Evolutionary conservation across 2,888 invertebrate genomes (phyloP).

Genomic region (Synergus japonicus): DNA sequence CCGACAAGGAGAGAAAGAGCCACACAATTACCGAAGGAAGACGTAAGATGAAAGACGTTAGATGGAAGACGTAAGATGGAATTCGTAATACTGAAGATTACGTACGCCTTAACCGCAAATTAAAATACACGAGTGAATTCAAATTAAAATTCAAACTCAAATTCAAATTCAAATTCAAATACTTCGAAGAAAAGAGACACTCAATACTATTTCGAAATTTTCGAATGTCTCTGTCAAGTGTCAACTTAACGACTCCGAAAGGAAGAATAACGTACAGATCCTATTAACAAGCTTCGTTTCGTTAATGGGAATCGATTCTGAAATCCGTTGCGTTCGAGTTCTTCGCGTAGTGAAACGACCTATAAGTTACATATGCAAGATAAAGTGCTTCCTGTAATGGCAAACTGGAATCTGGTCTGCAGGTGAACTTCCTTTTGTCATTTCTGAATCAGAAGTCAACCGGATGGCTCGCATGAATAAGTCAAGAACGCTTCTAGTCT

Average conservation of each 20-base stretch:
- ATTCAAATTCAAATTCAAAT: too few species aligned
- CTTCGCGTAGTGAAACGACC: neutral
- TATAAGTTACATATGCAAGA: slow-evolving; percentile 15
- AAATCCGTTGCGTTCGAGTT: neutral
- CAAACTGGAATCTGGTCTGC: slow-evolving; percentile 13
- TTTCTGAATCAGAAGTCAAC: slow-evolving; percentile 46
- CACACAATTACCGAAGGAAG: slow-evolving; percentile 22
- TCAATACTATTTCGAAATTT: neutral
- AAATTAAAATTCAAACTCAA: neutral
- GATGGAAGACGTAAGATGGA: neutral
- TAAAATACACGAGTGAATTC: neutral
- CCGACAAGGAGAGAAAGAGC: slow-evolving; percentile 48
- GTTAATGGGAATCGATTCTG: neutral
- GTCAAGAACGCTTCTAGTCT: slow-evolving; percentile 53
- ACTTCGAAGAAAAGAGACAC: too few species aligned
- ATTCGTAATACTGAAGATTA: slow-evolving; percentile 53
- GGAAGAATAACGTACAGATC: too few species aligned
- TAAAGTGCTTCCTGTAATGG: neutral
- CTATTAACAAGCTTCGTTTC: neutral
- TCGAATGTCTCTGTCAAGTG: too few species aligned
- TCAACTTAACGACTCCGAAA: too few species aligned
- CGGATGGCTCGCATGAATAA: slow-evolving; percentile 55
- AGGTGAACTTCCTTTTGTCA: slow-evolving; percentile 59
- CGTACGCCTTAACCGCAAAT: neutral
- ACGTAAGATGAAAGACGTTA: neutral